Evolutionary conservation across 2,797 vertebrate genomes (phyloP), one percentile per base, ranked within the genome.

Genomic region (Dicrostonyx torquatus): DNA sequence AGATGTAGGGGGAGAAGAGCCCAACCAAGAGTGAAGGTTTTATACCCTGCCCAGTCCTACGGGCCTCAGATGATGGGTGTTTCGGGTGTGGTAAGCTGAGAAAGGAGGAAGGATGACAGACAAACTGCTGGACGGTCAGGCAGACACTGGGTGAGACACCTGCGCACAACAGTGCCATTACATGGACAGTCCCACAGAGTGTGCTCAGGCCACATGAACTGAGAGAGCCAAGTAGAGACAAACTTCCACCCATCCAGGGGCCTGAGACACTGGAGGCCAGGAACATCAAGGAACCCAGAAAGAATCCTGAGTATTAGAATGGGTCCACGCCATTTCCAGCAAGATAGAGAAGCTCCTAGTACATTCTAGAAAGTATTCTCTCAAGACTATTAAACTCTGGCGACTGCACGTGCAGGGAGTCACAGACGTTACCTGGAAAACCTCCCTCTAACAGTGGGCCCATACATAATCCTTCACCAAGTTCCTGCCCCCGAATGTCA

Each of bases 351-450:
- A 24, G 34, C 58, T 20, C 7, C 12, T 15, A 62, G 68, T 8
- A 78, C 43, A 29, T 77, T 78, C 43, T 64, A 62, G n/a, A 92
- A 82, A 40, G 18, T 24, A 18, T 26, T 9, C 31, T 37, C 26
- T 37, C 5, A 2, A 10, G 13, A 24, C 53, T 11, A 70, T 45
- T 14, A 29, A 34, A 37, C 12, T 8, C 2, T 24, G 34, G 58
- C 34, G 2, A 0, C 15, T 2, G 1, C 4, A 24, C 0, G 13
- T 0, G 1, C 75, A 40, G 18, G 26, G 6, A n/a, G 84, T 2
- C n/a, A 78, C 0, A 1, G 4, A 5, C 0, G 0, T 6, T 4
- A 20, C 70, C 1, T 22, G 40, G 45, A 11, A 87, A 76, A 29
- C 58, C 22, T 58, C 45, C 31, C 31, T 68, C 55, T 1, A 17